These are phyloP conservation scores for Zophobas atratus DNA, from an alignment of 1,140 invertebrate genomes.

Conservation along the genomic window DNA sequence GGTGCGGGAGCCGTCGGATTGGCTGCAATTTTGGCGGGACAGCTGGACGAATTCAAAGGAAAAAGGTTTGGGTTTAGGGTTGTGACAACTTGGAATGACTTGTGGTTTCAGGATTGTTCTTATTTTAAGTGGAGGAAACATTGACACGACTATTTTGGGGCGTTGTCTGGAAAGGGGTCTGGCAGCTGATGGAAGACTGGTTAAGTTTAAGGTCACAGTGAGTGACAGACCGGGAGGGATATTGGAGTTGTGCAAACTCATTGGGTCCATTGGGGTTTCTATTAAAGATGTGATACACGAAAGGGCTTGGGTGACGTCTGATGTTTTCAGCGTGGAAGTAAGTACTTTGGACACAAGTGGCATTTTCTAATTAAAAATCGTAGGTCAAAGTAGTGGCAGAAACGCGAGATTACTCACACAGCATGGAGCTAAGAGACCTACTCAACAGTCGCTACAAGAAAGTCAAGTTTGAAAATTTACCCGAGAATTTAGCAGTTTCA, in stretches of 20 bases:
- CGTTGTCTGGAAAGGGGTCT: slow-evolving; percentile 91
- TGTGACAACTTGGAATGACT: neutral
- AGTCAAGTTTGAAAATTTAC: slow-evolving; percentile 66
- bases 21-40: slow-evolving; percentile 88
- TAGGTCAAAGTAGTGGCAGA: slow-evolving; percentile 89
- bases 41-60: slow-evolving; percentile 86
- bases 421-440: slow-evolving; percentile 75
- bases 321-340: slow-evolving; percentile 88
- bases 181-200: slow-evolving; percentile 88
- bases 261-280: slow-evolving; percentile 85
- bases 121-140: slow-evolving; percentile 92
- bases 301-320: slow-evolving; percentile 90
- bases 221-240: slow-evolving; percentile 91
- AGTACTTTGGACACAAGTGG: slow-evolving; percentile 44
- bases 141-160: slow-evolving; percentile 92
- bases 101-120: slow-evolving; percentile 80
- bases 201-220: slow-evolving; percentile 90
- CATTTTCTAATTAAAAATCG: slow-evolving; percentile 58
- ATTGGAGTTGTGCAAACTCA: slow-evolving; percentile 84
- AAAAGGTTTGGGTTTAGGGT: slow-evolving; percentile 79
- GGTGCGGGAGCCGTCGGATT: slow-evolving; percentile 91
- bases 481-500: slow-evolving; percentile 22
- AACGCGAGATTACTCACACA: slow-evolving; percentile 86
- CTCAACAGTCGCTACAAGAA: slow-evolving; percentile 74
- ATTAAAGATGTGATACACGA: slow-evolving; percentile 97